Base-by-base conservation (phyloP, 2,113 vertebrate genomes). In the Scopus umbretta region DNA sequence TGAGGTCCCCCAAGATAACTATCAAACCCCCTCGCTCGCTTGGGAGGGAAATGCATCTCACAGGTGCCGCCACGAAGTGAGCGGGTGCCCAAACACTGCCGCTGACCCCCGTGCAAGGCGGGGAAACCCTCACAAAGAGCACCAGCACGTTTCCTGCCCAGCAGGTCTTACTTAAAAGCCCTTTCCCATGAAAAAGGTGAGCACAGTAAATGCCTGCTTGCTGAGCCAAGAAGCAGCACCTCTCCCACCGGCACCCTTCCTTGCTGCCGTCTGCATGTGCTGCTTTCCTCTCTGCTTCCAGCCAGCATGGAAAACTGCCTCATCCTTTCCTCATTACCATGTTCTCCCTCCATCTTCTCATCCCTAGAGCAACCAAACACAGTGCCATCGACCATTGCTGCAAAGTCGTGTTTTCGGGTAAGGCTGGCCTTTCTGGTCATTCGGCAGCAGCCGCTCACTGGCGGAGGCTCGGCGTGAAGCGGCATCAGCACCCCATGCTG, bases 401-500 rank as follows among this genome's bases (percentile, higher is more conserved):
- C 13, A 11, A 40, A 29, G 21, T 3, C 3, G 0, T 32, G 70
- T 9, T 42, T 72, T 53, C 0, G 1, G 1, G n/a, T 49, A 16
- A 14, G 38, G 38, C 49, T 42, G 87, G 29, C 13, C 63, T 32
- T 36, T 22, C 43, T 11, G 50, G 62, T 13, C 29, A 8, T 4
- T 52, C 2, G 3, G 29, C 56, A 26, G 36, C 0, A 9, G 40
- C 49, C 8, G 6, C 78, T 73, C 0, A 2, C 50, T 30, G 55
- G 4, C 2, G 38, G 58, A 17, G 13, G 76, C 87, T 45, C 1
- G 1, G 8, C 4, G 2, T 23, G 49, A 36, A 52, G 62, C 0
- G 0, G 3, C 3, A 10, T 8, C 25, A 16, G 10, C 9, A 14
- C 7, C 7, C 43, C 12, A 3, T 0, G 2, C 17, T 0, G 2